These are phyloP conservation scores for Sinocyclocheilus maitianheensis DNA, from an alignment of 2,113 vertebrate species.

Conservation along the genomic window DNA sequence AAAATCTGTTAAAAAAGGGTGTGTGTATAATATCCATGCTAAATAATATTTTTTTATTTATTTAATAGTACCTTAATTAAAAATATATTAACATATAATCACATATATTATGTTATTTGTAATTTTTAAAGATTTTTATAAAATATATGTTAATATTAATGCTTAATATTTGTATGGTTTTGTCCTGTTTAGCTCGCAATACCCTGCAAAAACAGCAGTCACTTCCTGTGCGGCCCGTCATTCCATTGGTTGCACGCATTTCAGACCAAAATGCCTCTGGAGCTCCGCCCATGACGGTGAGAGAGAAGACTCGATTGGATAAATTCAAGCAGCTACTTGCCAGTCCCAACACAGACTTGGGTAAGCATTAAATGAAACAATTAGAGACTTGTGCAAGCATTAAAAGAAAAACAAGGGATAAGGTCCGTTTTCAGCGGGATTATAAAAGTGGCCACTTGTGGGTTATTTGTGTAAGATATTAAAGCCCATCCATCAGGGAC, in stretches of 20 bases:
- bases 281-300: constrained; percentile 90
- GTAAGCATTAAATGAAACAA: constrained; percentile 71
- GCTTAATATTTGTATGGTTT: not conserved
- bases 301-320: constrained; percentile 93
- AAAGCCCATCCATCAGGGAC: not conserved
- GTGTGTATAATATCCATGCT: too few species aligned
- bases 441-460: not conserved
- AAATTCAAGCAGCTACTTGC: constrained; percentile 93
- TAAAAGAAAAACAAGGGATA: not conserved
- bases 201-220: constrained; percentile 91
- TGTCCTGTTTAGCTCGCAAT: constrained; percentile 68
- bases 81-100: too few species aligned
- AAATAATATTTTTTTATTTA: too few species aligned
- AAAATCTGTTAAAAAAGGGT: too few species aligned
- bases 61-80: too few species aligned
- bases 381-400: not conserved
- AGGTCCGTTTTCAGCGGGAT: not conserved
- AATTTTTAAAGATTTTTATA: too few species aligned
- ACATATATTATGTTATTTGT: too few species aligned
- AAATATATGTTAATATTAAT: not conserved
- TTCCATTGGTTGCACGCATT: constrained; percentile 94
- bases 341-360: constrained; percentile 91
- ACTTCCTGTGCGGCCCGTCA: constrained; percentile 89
- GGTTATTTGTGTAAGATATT: not conserved
- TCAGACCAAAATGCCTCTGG: constrained; percentile 97